Conservation (phyloP, 2,888 invertebrate genomes). For the Acanthopleura granulata region DNA sequence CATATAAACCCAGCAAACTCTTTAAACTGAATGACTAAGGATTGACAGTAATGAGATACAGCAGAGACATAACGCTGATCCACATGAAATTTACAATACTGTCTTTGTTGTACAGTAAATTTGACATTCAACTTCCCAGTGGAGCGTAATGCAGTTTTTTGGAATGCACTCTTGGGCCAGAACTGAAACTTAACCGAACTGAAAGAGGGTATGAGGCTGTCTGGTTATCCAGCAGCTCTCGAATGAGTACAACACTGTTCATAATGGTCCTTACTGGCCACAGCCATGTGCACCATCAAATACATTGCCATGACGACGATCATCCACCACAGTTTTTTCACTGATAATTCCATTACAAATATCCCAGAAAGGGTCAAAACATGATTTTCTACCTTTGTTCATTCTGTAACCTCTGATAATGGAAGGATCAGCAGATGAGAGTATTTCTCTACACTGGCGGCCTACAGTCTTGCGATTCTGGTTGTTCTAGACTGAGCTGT, state of each 20-base stretch:
- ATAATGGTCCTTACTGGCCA: neutral
- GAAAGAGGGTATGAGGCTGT: constrained; percentile 2
- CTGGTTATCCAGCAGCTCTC: too few species aligned
- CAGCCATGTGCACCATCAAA: neutral
- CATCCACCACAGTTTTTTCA: too few species aligned
- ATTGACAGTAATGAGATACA: neutral
- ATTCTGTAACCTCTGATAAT: neutral
- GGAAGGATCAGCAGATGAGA: too few species aligned
- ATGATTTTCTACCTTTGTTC: constrained; percentile 2
- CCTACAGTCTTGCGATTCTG: neutral
- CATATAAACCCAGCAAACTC: neutral
- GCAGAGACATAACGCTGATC: constrained; percentile 14
- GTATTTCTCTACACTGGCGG: too few species aligned
- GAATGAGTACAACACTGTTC: too few species aligned
- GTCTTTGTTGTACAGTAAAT: too few species aligned
- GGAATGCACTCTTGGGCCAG: neutral
- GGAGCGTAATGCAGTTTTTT: neutral
- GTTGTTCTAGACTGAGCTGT: neutral
- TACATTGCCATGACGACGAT: constrained; percentile 1
- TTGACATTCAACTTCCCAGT: too few species aligned
- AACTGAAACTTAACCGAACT: constrained; percentile 13
- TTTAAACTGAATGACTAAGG: neutral
- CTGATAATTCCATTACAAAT: neutral
- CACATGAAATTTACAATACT: too few species aligned
- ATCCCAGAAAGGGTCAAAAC: neutral